phyloP scores from a whole-genome alignment of 1,140 invertebrate species.

The Bombus affinis region DNA sequence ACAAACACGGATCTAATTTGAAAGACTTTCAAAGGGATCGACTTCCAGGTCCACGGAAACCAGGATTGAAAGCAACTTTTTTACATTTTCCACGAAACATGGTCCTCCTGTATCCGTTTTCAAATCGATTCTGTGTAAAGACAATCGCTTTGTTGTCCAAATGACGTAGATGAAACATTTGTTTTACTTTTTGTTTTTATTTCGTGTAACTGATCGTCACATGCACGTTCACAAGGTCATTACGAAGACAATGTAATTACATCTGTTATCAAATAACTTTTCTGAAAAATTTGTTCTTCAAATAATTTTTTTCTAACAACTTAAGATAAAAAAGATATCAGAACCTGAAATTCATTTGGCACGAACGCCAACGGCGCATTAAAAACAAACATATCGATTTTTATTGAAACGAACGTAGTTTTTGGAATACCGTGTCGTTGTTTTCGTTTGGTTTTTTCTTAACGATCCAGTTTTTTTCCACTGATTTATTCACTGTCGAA shows the following conservation, averaged over 20 bases:
- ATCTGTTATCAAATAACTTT: conserved; percentile 2
- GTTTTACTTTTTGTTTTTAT: conserved; percentile 3
- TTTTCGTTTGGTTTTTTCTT: not conserved
- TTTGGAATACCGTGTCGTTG: not conserved
- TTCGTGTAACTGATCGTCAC: not conserved
- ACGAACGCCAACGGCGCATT: too few relatives aligned
- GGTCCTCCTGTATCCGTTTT: not conserved
- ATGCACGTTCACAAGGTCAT: not conserved
- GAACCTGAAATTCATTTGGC: not conserved
- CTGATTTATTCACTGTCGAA: not conserved
- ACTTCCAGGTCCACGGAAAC: not conserved
- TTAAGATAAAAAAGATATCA: not conserved
- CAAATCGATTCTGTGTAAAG: not conserved
- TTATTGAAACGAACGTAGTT: not conserved
- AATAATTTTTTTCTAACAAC: too few relatives aligned
- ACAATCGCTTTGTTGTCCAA: conserved; percentile 21
- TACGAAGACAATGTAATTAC: not conserved
- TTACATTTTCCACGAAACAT: not conserved
- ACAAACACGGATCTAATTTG: conserved; percentile 14
- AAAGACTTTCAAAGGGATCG: not conserved
- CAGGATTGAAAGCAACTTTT: conserved; percentile 12
- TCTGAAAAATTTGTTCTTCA: too few relatives aligned
- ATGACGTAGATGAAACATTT: conserved; percentile 16
- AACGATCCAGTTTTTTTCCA: not conserved
- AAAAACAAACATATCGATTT: not conserved